phyloP scores from a whole-genome alignment of 2,797 vertebrate species.

The Valencia hispanica region DNA sequence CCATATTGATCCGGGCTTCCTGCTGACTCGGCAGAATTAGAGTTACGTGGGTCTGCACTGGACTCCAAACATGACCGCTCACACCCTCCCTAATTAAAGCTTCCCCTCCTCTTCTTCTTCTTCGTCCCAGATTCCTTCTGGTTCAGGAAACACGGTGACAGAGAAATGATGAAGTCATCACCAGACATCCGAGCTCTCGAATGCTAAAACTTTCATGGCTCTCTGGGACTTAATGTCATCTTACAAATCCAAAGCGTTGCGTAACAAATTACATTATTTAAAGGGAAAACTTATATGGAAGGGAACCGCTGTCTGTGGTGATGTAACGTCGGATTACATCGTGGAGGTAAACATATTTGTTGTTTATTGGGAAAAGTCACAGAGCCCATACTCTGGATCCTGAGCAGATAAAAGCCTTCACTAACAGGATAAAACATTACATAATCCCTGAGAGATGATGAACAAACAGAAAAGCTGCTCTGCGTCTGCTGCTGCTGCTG shows the following conservation, averaged over 20 bases:
- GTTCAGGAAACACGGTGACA: not conserved
- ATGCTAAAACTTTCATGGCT: slow-evolving; percentile 67
- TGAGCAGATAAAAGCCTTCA: not conserved
- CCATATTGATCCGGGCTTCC: not conserved
- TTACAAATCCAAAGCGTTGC: slow-evolving; percentile 61
- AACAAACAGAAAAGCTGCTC: slow-evolving; percentile 32
- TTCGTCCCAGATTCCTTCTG: not conserved
- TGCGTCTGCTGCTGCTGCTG: slow-evolving; percentile 12
- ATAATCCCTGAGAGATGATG: slow-evolving; percentile 34
- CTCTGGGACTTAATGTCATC: slow-evolving; percentile 64
- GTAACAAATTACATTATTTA: slow-evolving; percentile 71
- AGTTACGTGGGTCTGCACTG: not conserved
- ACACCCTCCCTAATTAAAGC: not conserved
- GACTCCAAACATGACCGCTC: not conserved
- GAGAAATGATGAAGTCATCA: slow-evolving; percentile 9
- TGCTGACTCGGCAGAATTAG: not conserved
- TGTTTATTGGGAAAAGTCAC: not conserved
- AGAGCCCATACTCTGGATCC: not conserved
- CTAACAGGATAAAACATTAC: slow-evolving; percentile 27
- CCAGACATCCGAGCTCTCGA: slow-evolving; percentile 35
- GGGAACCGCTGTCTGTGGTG: not conserved
- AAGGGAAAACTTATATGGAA: slow-evolving; percentile 7
- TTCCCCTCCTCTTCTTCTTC: not conserved
- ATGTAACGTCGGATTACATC: slow-evolving; percentile 7
- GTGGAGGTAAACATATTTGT: slow-evolving; percentile 15